A percentile compares a stretch with the other conserved stretches of the same genome.
These are phyloP conservation scores for Huso huso DNA, from an alignment of 2,797 vertebrate genomes.

Conservation along the genomic window DNA sequence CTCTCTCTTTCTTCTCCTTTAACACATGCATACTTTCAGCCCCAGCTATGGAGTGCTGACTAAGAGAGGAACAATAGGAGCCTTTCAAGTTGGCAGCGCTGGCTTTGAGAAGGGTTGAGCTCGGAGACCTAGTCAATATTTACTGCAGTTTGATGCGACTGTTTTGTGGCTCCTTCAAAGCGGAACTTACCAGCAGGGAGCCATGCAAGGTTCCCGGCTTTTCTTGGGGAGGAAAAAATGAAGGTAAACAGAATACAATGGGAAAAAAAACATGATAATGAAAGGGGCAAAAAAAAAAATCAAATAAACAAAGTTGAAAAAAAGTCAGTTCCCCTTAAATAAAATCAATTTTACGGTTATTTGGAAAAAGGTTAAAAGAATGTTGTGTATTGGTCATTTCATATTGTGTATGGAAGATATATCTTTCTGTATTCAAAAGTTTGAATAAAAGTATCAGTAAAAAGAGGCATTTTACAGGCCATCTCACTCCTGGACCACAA, in stretches of 20 bases:
- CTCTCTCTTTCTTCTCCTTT: conserved; percentile 49
- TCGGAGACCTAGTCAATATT: conserved; percentile 62
- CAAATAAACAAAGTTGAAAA: conserved; percentile 1
- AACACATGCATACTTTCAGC: conserved; percentile 70
- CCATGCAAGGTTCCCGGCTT: conserved; percentile 37
- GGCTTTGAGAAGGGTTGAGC: conserved; percentile 50
- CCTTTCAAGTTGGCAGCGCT: conserved; percentile 64
- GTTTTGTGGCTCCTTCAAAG: conserved; percentile 52
- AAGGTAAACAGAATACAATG: conserved; percentile 46
- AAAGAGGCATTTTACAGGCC: no score
- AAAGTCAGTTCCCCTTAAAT: not conserved
- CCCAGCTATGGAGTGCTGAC: conserved; percentile 58
- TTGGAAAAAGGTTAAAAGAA: no score
- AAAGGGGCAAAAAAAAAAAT: not conserved
- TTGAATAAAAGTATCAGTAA: no score
- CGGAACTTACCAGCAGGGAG: conserved; percentile 42
- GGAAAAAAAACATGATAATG: not conserved
- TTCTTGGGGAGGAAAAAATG: conserved; percentile 33
- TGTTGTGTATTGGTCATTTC: no score
- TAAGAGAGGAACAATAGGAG: conserved; percentile 68
- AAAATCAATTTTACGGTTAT: no score
- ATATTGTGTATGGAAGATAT: no score
- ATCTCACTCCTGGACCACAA: no score
- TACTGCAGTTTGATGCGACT: conserved; percentile 57
- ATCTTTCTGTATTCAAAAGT: no score